These are phyloP conservation scores for Galbula dea DNA, from an alignment of 2,113 vertebrate species.

Conservation along the genomic window DNA sequence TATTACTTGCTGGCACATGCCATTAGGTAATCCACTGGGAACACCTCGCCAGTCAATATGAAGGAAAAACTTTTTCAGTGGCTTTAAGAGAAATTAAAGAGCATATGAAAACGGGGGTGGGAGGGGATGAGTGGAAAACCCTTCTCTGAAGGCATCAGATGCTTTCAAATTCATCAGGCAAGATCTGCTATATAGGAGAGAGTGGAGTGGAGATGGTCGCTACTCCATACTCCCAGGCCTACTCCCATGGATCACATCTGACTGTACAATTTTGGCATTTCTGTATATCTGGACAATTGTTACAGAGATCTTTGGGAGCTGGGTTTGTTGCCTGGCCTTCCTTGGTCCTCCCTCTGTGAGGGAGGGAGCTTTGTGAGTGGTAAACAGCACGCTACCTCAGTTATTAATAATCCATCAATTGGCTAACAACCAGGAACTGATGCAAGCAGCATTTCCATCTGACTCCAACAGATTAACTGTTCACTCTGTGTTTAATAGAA, in stretches of 20 bases:
- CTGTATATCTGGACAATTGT: background rate
- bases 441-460: background rate
- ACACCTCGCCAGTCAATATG: accelerated
- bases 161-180: constrained; percentile 22
- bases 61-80: background rate
- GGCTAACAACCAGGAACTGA: background rate
- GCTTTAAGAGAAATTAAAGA: background rate
- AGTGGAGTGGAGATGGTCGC: background rate
- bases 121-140: too few species aligned
- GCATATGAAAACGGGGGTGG: background rate
- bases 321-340: background rate
- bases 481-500: background rate
- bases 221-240: background rate
- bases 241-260: background rate
- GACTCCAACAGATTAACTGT: background rate
- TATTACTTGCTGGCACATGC: background rate
- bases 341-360: accelerated
- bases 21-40: background rate
- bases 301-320: background rate
- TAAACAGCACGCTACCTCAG: background rate
- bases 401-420: background rate
- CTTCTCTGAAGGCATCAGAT: background rate
- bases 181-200: background rate
- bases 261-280: background rate
- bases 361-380: background rate